phyloP scores from a whole-genome alignment of 2,113 vertebrate species.

The Halichoerus grypus region DNA sequence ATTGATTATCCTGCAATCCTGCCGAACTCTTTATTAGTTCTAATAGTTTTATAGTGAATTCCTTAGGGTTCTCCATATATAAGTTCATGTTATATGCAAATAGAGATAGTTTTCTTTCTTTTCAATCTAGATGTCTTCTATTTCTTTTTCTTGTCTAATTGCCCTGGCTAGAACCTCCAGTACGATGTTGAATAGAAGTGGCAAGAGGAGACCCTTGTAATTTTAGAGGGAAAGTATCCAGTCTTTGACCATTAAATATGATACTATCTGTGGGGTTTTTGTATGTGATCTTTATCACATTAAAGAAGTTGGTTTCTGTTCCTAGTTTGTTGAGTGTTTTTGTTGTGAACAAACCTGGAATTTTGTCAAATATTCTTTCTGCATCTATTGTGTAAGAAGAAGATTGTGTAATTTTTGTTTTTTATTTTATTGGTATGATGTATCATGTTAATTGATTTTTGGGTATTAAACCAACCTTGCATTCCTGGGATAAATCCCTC shows the following conservation, averaged over 20 bases:
- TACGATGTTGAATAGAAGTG: not conserved
- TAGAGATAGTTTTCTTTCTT: not conserved
- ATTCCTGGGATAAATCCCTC: constrained; percentile 4
- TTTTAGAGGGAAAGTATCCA: not conserved
- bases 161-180: not conserved
- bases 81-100: not conserved
- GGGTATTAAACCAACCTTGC: not conserved
- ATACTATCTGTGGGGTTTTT: not conserved
- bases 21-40: not conserved
- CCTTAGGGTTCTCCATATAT: not conserved
- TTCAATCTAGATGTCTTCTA: not conserved
- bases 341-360: not conserved
- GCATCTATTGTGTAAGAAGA: not conserved
- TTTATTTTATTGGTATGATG: not conserved
- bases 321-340: constrained; percentile 15
- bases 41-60: not conserved
- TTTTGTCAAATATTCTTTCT: constrained; percentile 12
- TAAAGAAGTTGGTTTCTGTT: not conserved
- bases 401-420: not conserved
- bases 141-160: not conserved
- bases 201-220: not conserved
- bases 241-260: not conserved
- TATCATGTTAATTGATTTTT: not conserved
- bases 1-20: not conserved
- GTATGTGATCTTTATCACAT: not conserved